Evolutionary conservation across 2,797 vertebrate species (phyloP).

Genomic region (Arrhamphus sclerolepis): DNA sequence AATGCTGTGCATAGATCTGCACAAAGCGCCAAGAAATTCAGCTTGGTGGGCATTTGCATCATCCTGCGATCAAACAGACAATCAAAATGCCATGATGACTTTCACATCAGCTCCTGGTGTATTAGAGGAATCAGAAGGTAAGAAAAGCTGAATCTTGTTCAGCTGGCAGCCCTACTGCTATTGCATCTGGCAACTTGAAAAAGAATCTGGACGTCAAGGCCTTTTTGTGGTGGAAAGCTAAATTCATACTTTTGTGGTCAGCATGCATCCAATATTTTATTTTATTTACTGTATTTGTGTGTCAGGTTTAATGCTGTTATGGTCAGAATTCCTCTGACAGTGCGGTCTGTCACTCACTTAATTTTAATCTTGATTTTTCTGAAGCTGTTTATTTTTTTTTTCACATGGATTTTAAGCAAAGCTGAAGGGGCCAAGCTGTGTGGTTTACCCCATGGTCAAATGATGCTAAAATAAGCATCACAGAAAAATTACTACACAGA

Average conservation of each 20-base stretch:
- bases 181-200: constrained; percentile 3
- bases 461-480: constrained; percentile 70
- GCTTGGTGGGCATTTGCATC: too few relatives aligned
- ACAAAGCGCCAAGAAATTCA: too few relatives aligned
- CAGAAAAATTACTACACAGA: constrained; percentile 44
- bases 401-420: constrained; percentile 40
- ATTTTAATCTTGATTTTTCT: constrained; percentile 57
- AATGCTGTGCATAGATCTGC: neutral
- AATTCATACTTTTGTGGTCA: constrained; percentile 6
- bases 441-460: constrained; percentile 59
- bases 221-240: constrained; percentile 10
- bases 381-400: constrained; percentile 67
- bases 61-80: too few relatives aligned
- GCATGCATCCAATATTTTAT: neutral
- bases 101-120: neutral
- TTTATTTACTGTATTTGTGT: constrained; percentile 6
- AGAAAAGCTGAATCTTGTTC: too few relatives aligned
- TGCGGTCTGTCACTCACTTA: constrained; percentile 22
- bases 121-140: neutral
- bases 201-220: constrained; percentile 3
- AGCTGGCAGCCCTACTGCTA: neutral
- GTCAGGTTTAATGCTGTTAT: constrained; percentile 19
- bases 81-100: constrained; percentile 4
- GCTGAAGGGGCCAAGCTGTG: constrained; percentile 33
- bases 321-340: constrained; percentile 20